A percentile compares a stretch with the other conserved stretches of the same genome.
Conservation (phyloP, 2,113 vertebrate genomes). For the Halichoeres trimaculatus region DNA sequence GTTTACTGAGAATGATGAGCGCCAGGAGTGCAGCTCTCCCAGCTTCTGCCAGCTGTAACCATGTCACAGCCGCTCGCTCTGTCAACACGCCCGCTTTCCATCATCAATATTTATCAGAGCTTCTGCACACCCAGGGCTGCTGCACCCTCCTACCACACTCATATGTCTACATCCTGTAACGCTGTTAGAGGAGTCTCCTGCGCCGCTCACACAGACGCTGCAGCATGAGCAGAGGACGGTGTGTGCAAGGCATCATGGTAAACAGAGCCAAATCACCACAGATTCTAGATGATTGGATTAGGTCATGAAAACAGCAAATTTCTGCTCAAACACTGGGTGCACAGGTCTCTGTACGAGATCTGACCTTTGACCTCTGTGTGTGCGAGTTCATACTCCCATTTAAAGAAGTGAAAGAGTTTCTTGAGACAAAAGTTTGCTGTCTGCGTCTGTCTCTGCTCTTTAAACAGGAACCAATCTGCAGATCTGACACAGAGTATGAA, state of each 20-base stretch:
- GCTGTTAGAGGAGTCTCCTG: slow-evolving; percentile 43
- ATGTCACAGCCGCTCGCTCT: slow-evolving; percentile 61
- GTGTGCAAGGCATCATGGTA: too few species aligned
- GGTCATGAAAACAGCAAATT: background rate
- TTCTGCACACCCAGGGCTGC: slow-evolving; percentile 30
- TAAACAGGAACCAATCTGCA: too few species aligned
- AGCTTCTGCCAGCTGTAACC: slow-evolving; percentile 52
- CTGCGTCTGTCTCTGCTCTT: too few species aligned
- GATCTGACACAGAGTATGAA: background rate
- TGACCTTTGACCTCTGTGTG: too few species aligned
- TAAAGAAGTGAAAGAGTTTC: too few species aligned
- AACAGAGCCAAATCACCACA: background rate
- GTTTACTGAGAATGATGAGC: slow-evolving; percentile 47
- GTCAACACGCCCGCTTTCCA: slow-evolving; percentile 60
- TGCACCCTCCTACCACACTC: slow-evolving; percentile 27
- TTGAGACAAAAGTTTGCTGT: too few species aligned
- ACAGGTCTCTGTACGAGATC: too few species aligned
- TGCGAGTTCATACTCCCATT: too few species aligned
- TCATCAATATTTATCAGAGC: slow-evolving; percentile 73
- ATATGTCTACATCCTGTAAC: slow-evolving; percentile 38
- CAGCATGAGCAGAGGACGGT: background rate
- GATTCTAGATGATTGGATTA: background rate
- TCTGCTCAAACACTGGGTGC: too few species aligned
- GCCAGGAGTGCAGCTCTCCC: slow-evolving; percentile 48
- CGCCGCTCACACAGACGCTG: slow-evolving; percentile 5